These are phyloP conservation scores for Notolepis coatsorum DNA, from an alignment of 2,797 vertebrate species.

Conservation along the genomic window DNA sequence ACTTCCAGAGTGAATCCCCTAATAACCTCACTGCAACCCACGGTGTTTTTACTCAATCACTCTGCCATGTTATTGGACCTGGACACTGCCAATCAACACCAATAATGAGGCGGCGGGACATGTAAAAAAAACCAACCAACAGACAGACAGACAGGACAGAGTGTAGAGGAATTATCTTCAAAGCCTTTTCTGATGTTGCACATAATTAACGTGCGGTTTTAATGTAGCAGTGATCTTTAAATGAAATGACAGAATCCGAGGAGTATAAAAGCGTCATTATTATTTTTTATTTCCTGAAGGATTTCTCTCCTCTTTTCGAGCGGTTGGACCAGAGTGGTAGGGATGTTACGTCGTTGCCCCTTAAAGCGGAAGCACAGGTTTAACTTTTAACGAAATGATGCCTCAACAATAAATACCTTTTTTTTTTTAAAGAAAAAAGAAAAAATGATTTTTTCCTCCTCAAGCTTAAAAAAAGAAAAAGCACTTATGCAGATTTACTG, in stretches of 20 bases:
- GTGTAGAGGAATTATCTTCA: slow-evolving; percentile 72
- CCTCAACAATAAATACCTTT: slow-evolving; percentile 65
- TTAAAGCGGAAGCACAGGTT: slow-evolving; percentile 78
- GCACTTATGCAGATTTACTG: slow-evolving; percentile 81
- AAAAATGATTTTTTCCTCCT: slow-evolving; percentile 23
- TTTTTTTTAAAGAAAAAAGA: no score
- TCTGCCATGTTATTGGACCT: slow-evolving; percentile 82
- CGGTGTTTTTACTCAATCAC: slow-evolving; percentile 79
- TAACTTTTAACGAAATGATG: slow-evolving; percentile 61
- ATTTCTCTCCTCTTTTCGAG: slow-evolving; percentile 52
- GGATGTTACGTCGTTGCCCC: slow-evolving; percentile 57
- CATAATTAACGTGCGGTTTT: slow-evolving; percentile 76
- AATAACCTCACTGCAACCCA: slow-evolving; percentile 75
- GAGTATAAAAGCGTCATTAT: slow-evolving; percentile 50
- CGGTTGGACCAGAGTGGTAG: slow-evolving; percentile 47
- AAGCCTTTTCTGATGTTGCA: slow-evolving; percentile 77
- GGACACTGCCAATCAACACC: slow-evolving; percentile 84
- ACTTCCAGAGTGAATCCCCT: slow-evolving; percentile 63
- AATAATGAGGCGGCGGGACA: slow-evolving; percentile 63
- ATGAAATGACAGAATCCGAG: slow-evolving; percentile 58
- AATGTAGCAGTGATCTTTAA: slow-evolving; percentile 83
- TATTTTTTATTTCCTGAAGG: slow-evolving; percentile 66
- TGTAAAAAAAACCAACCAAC: slow-evolving; percentile 48
- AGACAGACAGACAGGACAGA: slow-evolving; percentile 53
- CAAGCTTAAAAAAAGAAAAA: slow-evolving; percentile 71